Evolutionary conservation across 2,888 invertebrate species (phyloP), one percentile per base, ranked within the genome.

Genomic region (Brenthis hecate): DNA sequence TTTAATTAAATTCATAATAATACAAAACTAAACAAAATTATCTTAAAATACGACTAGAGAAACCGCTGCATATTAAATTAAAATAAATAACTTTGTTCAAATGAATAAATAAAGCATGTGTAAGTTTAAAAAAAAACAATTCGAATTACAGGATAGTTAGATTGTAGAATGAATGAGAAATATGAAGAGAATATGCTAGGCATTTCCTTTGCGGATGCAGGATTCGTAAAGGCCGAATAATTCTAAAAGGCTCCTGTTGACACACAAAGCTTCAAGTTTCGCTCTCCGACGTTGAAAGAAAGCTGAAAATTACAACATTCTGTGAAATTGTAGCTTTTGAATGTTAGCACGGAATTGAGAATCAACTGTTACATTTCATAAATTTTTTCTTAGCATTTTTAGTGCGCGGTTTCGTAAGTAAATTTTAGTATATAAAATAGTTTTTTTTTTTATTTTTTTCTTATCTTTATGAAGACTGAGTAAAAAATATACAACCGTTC

Each of bases 201-300:
- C 64, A 60, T 71, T 71, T 73, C 75, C 74, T 75, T 75, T 74
- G 74, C 69, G 65, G 70, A 58, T 67, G 74, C 68, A 72, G 71
- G 73, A 71, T 70, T 72, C 74, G 69, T 72, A 74, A 75, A 73
- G 68, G 74, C 73, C 71, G 72, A 72, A 74, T 73, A 70, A 72
- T 62, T 75, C 65, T 74, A 73, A 74, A 75, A 75, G 74, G 73
- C 73, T 69, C 69, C 72, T 72, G 75, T 75, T 75, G 75, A 74
- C 75, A 73, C 66, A 75, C 73, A 75, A 75, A 73, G 72, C 71
- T 72, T 66, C 61, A 73, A 74, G 73, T 74, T 75, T 72, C 74
- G 74, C 74, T 69, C 69, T 71, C 72, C 71, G 73, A 65, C 71
- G 73, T 56, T 75, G 75, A 75, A 74, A 75, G 75, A 75, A 75